phyloP scores from a whole-genome alignment of 2,888 invertebrate species.

The Erpobdella octoculata region DNA sequence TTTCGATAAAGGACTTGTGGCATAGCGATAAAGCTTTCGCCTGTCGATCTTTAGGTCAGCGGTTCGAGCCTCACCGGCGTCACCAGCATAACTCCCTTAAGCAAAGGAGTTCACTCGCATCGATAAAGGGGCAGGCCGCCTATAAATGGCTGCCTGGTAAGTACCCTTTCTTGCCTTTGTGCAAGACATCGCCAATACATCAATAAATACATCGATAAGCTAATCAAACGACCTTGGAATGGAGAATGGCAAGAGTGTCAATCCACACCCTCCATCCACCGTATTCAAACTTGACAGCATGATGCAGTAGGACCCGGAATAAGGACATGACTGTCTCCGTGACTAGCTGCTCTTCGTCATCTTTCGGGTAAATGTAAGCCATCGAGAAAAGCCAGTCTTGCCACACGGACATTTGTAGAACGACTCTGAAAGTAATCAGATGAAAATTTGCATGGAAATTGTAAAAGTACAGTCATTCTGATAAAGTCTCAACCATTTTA shows the following conservation, averaged over 20 bases:
- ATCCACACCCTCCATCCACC: conserved; percentile 99
- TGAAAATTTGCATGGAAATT: too few relatives aligned
- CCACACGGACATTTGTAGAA: conserved; percentile 99
- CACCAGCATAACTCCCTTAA: too few relatives aligned
- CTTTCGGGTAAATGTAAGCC: conserved; percentile 92
- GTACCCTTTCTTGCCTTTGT: too few relatives aligned
- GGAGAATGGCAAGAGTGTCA: conserved; percentile 95
- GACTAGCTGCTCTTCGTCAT: conserved; percentile 85
- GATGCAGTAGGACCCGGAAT: conserved; percentile 92
- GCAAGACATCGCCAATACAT: too few relatives aligned
- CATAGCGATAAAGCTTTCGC: too few relatives aligned
- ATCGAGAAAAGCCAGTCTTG: conserved; percentile 90
- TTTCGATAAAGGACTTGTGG: too few relatives aligned
- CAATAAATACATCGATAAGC: neutral
- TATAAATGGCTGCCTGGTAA: too few relatives aligned
- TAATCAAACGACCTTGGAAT: conserved; percentile 74
- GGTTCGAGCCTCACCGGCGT: too few relatives aligned
- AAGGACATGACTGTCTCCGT: conserved; percentile 96
- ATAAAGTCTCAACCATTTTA: neutral
- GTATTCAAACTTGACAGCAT: conserved; percentile 96
- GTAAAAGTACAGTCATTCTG: neutral
- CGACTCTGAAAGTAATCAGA: conserved; percentile 62
- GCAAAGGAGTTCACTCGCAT: too few relatives aligned
- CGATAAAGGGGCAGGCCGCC: too few relatives aligned
- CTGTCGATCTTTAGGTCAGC: too few relatives aligned